phyloP scores from a whole-genome alignment of 1,140 invertebrate genomes.

The Meloidogyne exigua region DNA sequence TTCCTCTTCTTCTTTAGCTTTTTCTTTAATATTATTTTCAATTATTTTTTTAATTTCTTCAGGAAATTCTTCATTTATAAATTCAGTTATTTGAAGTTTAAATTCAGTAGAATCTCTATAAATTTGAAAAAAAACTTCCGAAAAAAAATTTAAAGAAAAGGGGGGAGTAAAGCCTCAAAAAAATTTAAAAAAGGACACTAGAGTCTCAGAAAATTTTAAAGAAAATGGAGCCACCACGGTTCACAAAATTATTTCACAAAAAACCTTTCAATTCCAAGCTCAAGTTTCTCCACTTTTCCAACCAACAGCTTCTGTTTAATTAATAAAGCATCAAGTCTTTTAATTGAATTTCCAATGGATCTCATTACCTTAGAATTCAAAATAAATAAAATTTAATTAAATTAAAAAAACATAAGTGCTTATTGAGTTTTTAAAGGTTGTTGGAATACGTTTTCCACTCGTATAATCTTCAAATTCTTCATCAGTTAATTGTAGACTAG shows the following conservation, averaged over 20 bases:
- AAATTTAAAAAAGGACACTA: too few relatives aligned
- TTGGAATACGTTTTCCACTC: constrained; percentile 71
- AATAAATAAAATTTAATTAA: constrained; percentile 21
- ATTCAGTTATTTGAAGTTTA: background rate
- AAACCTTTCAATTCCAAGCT: constrained; percentile 65
- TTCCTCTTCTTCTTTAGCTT: too few relatives aligned
- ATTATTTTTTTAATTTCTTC: background rate
- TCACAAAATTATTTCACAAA: background rate
- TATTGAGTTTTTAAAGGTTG: constrained; percentile 34
- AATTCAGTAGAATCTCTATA: background rate
- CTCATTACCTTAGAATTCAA: constrained; percentile 33
- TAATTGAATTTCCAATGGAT: constrained; percentile 53
- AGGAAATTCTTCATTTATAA: background rate
- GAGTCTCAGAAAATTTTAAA: background rate
- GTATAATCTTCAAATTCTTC: constrained; percentile 92
- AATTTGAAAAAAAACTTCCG: background rate
- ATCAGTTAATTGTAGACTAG: constrained; percentile 85
- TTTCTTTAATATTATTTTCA: background rate
- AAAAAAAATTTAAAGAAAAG: background rate
- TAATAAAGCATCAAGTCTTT: constrained; percentile 69
- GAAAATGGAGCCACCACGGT: too few relatives aligned
- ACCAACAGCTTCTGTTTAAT: constrained; percentile 70
- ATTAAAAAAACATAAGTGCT: constrained; percentile 28
- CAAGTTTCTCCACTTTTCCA: constrained; percentile 72
- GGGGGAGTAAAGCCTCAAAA: too few relatives aligned